Percentiles rank a stretch among this genome's conserved stretches.
Evolutionary conservation across 2,888 invertebrate species (phyloP).

Genomic region (Monopis laevigella): DNA sequence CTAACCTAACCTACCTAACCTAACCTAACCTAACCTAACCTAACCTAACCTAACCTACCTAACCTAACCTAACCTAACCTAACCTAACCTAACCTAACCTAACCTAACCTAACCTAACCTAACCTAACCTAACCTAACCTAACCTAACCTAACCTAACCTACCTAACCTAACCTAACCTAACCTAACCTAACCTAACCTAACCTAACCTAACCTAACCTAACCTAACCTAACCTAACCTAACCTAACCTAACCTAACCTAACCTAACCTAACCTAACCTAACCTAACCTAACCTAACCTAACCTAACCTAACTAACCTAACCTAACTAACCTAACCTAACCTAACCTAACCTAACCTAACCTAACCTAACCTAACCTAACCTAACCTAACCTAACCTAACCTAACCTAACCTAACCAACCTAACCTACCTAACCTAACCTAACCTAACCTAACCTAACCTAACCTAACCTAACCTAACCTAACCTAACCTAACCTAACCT

Average conservation of each 20-base stretch:
- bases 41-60: slow-evolving; percentile 12
- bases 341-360: slow-evolving; percentile 15
- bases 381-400: slow-evolving; percentile 18
- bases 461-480: slow-evolving; percentile 12
- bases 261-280: slow-evolving; percentile 21
- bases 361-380: slow-evolving; percentile 16
- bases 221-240: slow-evolving; percentile 21
- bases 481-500: slow-evolving; percentile 13
- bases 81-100: slow-evolving; percentile 12
- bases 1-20: slow-evolving; percentile 8
- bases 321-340: slow-evolving; percentile 12
- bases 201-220: slow-evolving; percentile 20
- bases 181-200: slow-evolving; percentile 19
- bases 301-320: slow-evolving; percentile 18
- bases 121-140: slow-evolving; percentile 15
- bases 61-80: slow-evolving; percentile 12
- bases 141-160: slow-evolving; percentile 14
- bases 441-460: slow-evolving; percentile 12
- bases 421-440: slow-evolving; percentile 14
- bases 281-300: slow-evolving; percentile 21
- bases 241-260: slow-evolving; percentile 23
- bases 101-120: slow-evolving; percentile 12
- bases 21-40: slow-evolving; percentile 12
- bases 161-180: slow-evolving; percentile 17
- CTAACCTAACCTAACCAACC: slow-evolving; percentile 17